phyloP scores from a whole-genome alignment of 2,888 invertebrate species.

The Deilephila elpenor region DNA sequence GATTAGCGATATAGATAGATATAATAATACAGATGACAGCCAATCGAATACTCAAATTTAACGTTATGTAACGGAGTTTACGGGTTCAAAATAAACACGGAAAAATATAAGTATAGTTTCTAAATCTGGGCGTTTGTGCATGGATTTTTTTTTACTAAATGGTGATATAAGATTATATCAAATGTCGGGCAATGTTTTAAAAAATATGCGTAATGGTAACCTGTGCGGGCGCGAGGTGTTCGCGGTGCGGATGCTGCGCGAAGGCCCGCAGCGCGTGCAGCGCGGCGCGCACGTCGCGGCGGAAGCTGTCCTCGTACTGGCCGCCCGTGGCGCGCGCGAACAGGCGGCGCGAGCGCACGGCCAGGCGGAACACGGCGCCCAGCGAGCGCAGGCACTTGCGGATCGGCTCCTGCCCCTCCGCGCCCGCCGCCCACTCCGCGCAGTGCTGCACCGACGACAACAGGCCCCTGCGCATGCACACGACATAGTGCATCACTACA shows the following conservation, averaged over 20 bases:
- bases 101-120: no score
- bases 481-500: neutral
- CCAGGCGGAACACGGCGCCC: constrained; percentile 96
- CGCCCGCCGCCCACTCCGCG: constrained; percentile 93
- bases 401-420: constrained; percentile 95
- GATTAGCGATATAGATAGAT: no score
- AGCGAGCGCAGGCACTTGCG: constrained; percentile 95
- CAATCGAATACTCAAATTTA: no score
- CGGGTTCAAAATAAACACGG: no score
- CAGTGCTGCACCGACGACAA: constrained; percentile 95
- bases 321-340: constrained; percentile 95
- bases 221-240: constrained; percentile 91
- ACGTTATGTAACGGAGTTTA: no score
- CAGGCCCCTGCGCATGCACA: constrained; percentile 86
- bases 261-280: constrained; percentile 92
- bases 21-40: no score
- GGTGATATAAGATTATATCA: no score
- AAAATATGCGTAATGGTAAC: constrained; percentile 51
- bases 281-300: constrained; percentile 91
- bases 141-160: no score
- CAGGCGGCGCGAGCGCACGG: constrained; percentile 93
- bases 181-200: no score
- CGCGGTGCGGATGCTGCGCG: constrained; percentile 86
- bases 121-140: no score
- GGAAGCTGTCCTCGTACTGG: constrained; percentile 94